Evolutionary conservation across 2,888 invertebrate species (phyloP).

Genomic region (Erannis defoliaria): DNA sequence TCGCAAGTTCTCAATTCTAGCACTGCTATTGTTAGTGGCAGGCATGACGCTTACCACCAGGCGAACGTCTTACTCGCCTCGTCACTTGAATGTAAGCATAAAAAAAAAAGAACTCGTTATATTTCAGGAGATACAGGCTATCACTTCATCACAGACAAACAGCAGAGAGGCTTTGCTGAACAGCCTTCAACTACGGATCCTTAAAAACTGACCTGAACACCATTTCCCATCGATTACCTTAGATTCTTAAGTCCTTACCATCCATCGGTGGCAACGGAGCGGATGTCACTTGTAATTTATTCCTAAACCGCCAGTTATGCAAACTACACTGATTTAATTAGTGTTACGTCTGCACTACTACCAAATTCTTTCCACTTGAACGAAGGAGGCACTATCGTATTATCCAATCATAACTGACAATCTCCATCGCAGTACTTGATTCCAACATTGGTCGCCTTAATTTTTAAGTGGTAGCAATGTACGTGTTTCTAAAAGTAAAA

Average conservation of each 20-base stretch:
- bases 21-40: no score
- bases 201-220: background rate
- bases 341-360: constrained; percentile 21
- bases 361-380: background rate
- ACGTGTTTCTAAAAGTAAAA: constrained; percentile 19
- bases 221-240: background rate
- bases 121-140: no score
- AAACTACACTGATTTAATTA: constrained; percentile 33
- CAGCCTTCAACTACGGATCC: no score
- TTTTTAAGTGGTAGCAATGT: background rate
- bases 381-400: background rate
- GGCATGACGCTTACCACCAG: no score
- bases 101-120: no score
- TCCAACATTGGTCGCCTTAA: background rate
- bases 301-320: constrained; percentile 25
- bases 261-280: constrained; percentile 14
- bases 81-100: no score
- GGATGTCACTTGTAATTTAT: constrained; percentile 33
- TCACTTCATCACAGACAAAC: no score
- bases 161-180: no score
- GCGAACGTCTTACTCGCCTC: no score
- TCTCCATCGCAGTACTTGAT: background rate
- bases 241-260: constrained; percentile 3
- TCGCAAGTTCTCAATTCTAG: no score
- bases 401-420: background rate